Evolutionary conservation across 1,140 invertebrate genomes (phyloP).

Genomic region (Bombus turneri): DNA sequence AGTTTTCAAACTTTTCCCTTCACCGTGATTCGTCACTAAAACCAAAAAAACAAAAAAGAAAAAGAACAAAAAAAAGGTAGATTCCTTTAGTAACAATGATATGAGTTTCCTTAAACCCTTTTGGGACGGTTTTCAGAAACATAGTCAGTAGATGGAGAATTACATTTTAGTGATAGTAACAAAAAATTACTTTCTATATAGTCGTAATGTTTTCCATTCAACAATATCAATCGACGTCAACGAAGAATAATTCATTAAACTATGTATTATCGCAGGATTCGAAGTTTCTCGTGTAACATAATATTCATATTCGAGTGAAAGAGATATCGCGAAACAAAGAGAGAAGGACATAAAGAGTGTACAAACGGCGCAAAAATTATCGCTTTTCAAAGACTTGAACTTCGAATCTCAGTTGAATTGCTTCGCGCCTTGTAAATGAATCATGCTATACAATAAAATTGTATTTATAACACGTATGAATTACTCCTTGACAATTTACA

Average conservation of each 20-base stretch:
- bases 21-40: constrained; percentile 17
- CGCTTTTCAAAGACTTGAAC: not conserved
- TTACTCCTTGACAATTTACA: not conserved
- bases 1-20: not conserved
- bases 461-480: not conserved
- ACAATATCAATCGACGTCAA: not conserved
- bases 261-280: not conserved
- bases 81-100: not conserved
- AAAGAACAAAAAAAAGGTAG: not conserved
- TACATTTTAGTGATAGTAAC: not conserved
- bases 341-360: not conserved
- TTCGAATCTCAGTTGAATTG: not conserved
- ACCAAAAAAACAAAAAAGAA: not conserved
- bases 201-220: not conserved
- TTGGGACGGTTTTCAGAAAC: constrained; percentile 13
- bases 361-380: not conserved
- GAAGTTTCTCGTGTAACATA: not conserved
- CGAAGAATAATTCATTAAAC: not conserved
- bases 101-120: not conserved
- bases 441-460: not conserved
- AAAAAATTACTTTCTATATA: not conserved
- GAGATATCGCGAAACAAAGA: no score
- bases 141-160: not conserved
- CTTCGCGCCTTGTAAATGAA: not conserved
- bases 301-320: not conserved